Conservation (phyloP, 2,888 invertebrate genomes). For the Tenthredo amoena region DNA sequence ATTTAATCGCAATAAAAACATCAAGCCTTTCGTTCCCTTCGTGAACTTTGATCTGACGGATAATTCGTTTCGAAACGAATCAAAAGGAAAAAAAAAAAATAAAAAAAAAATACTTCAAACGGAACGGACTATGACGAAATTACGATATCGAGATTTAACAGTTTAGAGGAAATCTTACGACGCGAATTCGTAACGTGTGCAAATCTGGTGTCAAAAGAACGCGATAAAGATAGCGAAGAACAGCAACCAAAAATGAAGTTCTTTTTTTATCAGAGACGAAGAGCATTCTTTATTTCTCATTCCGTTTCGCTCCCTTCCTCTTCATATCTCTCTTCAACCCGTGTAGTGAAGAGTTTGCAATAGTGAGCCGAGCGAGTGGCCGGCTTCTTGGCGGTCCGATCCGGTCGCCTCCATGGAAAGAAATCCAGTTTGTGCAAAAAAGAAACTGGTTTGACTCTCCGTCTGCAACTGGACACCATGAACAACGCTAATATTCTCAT, state of each 20-base stretch:
- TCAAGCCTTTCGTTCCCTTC: neutral
- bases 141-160: neutral
- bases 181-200: neutral
- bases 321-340: constrained; percentile 8
- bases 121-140: neutral
- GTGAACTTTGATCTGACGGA: constrained; percentile 6
- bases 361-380: neutral
- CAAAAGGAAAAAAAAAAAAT: neutral
- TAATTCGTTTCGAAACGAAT: neutral
- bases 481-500: constrained; percentile 50
- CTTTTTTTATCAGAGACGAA: neutral
- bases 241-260: neutral
- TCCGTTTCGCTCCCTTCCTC: constrained; percentile 13
- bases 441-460: constrained; percentile 52
- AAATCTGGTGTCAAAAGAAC: neutral
- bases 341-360: constrained; percentile 24
- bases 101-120: neutral
- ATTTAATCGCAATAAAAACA: neutral
- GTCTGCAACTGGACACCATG: constrained; percentile 51
- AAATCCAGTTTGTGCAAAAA: constrained; percentile 52
- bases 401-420: constrained; percentile 48
- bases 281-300: neutral
- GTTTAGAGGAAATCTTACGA: neutral
- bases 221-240: constrained; percentile 1
- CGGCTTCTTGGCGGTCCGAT: constrained; percentile 38